Evolutionary conservation across 2,797 vertebrate species (phyloP), one percentile per base, ranked within the genome.

Genomic region (Caiman crocodilus): DNA sequence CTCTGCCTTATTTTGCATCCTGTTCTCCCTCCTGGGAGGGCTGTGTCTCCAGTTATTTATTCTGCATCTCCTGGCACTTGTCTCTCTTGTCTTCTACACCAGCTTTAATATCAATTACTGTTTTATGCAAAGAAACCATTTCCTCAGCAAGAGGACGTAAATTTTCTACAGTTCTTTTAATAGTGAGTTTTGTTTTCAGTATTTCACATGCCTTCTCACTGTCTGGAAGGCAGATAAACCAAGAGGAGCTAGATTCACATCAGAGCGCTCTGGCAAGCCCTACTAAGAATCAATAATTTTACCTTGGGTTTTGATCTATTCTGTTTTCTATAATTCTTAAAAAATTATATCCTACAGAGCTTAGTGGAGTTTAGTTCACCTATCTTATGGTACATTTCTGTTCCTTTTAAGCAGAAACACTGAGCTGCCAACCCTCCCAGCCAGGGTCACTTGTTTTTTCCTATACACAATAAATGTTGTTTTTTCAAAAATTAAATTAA

Each of bases 1-100:
- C 56, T 55, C 86, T 81, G 35, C 14, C 89, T 73, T 6, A n/a
- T 21, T 96, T 91, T 84, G 6, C 14, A 67, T 92, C 85, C 76
- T 69, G 13, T 50, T 92, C 87, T 13, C 11, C 92, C 57, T 83
- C 26, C 14, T 14, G 56, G 56, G 87, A 87, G 9, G 57, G 14
- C 63, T 90, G n/a, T 50, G 2, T n/a, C 91, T 79, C 17, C 63
- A 87, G 75, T 18, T 94, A 17, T 67, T 11, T 18, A 60, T 87
- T 93, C n/a, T 20, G 87, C 32, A 69, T 87, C 56, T 80, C 57
- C 75, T 85, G 60, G 73, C 65, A 64, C 88, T 90, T 73, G 18
- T 85, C 8, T 87, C 1, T 86, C 16, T 60, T 84, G 80, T 88
- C 89, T 63, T 83, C 77, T 35, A 73, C 76, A 42, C 83, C 17